Percentiles rank a stretch among this genome's conserved stretches.
Conservation (phyloP, 1,140 invertebrate genomes). For the Bombus picipes region DNA sequence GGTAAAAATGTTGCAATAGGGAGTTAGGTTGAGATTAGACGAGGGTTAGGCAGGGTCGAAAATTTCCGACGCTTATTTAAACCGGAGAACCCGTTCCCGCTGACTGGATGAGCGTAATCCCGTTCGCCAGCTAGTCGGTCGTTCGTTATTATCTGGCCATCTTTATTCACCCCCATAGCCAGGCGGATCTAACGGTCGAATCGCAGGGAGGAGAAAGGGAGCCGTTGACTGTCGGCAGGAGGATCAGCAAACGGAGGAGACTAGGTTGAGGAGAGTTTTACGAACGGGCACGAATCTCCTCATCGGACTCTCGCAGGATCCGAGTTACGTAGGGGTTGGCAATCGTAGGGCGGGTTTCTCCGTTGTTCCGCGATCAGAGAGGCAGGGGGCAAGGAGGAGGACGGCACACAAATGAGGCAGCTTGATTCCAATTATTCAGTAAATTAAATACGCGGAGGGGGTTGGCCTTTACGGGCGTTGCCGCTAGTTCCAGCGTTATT, state of each 20-base stretch:
- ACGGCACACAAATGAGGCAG: slow-evolving; percentile 80
- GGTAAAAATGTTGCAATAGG: fast-evolving
- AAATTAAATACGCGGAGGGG: slow-evolving; percentile 81
- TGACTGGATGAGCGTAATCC: slow-evolving; percentile 64
- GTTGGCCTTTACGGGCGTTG: slow-evolving; percentile 72
- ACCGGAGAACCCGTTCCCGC: not conserved
- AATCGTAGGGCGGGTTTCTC: slow-evolving; percentile 70
- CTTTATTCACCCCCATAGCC: slow-evolving; percentile 75
- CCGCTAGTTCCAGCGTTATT: slow-evolving; percentile 60
- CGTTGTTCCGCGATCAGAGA: slow-evolving; percentile 31
- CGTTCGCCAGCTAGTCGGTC: slow-evolving; percentile 33
- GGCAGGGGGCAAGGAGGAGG: not conserved
- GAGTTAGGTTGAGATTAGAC: too few relatives aligned
- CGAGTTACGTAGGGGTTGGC: slow-evolving; percentile 64
- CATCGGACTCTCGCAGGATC: slow-evolving; percentile 79
- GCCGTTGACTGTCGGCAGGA: not conserved
- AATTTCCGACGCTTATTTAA: slow-evolving; percentile 34
- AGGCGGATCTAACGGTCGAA: not conserved
- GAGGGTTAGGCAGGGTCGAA: not conserved
- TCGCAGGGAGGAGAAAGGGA: slow-evolving; percentile 18
- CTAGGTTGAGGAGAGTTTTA: slow-evolving; percentile 73
- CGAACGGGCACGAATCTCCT: slow-evolving; percentile 81
- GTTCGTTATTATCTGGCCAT: slow-evolving; percentile 78
- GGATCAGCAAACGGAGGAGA: slow-evolving; percentile 22
- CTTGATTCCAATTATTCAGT: slow-evolving; percentile 83